phyloP scores from a whole-genome alignment of 23 tunicate genomes.

The Styela clava region DNA sequence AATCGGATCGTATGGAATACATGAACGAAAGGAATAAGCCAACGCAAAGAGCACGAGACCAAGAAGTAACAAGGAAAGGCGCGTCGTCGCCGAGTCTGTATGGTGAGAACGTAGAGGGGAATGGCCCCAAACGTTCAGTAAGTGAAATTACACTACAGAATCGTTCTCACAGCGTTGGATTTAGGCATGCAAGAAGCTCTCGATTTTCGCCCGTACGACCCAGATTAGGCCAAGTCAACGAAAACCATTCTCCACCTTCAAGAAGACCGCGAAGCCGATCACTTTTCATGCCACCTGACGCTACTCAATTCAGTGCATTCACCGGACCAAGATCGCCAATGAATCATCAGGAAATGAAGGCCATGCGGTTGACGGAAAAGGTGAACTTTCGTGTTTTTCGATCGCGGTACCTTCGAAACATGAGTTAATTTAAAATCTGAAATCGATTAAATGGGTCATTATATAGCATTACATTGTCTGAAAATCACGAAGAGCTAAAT shows the following conservation, averaged over 20 bases:
- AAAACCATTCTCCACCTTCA: background rate
- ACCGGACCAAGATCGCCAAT: background rate
- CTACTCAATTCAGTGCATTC: background rate
- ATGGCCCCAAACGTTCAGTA: background rate
- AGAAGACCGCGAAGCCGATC: slow-evolving; percentile 28
- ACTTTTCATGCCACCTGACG: background rate
- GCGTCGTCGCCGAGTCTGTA: background rate
- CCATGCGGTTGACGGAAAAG: background rate
- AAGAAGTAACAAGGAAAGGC: background rate
- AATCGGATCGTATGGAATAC: background rate
- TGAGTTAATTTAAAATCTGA: background rate
- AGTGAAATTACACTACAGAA: background rate
- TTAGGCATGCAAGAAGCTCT: background rate
- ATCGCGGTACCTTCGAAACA: background rate
- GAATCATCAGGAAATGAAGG: background rate
- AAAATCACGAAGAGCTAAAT: background rate
- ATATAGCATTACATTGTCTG: background rate
- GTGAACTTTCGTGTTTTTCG: background rate
- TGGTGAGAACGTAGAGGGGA: background rate
- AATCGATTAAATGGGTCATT: background rate
- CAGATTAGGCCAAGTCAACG: background rate
- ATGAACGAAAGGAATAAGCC: background rate
- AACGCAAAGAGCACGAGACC: background rate
- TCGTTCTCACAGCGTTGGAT: background rate
- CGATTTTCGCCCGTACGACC: background rate